These are phyloP conservation scores for Melipona quadrifasciata DNA, from an alignment of 1,140 invertebrate species.

Conservation along the genomic window DNA sequence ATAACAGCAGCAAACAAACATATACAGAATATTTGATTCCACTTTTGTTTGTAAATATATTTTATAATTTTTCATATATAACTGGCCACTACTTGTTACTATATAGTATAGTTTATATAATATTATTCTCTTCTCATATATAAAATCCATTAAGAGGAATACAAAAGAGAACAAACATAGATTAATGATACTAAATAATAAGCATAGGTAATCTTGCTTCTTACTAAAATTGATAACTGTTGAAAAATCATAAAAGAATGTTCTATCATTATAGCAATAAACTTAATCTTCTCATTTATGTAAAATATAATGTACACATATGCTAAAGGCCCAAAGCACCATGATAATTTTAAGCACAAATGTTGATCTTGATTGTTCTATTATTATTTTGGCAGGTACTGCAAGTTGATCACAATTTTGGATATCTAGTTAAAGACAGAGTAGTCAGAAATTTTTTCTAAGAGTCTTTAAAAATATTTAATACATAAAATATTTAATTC, in stretches of 20 bases:
- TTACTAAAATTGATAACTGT: constrained; percentile 3
- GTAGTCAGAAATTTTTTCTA: constrained; percentile 43
- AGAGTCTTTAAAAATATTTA: constrained; percentile 51
- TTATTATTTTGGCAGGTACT: constrained; percentile 64
- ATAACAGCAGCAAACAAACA: background rate
- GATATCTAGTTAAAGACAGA: constrained; percentile 55
- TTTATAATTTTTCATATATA: background rate
- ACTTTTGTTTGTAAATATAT: constrained; percentile 4
- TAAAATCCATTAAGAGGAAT: constrained; percentile 10
- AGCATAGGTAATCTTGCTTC: constrained; percentile 13
- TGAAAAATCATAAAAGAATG: constrained; percentile 27
- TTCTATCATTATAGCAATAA: constrained; percentile 28
- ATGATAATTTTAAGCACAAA: constrained; percentile 51
- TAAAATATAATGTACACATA: constrained; percentile 37
- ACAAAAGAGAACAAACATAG: constrained; percentile 5
- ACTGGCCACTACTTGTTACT: constrained; percentile 42
- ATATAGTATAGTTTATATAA: constrained; percentile 33
- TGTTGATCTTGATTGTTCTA: constrained; percentile 58
- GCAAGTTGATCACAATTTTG: constrained; percentile 63
- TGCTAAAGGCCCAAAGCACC: constrained; percentile 54
- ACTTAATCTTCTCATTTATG: constrained; percentile 52
- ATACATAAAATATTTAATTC: constrained; percentile 37
- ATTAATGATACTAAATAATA: constrained; percentile 1
- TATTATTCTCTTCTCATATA: constrained; percentile 2
- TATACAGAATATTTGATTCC: background rate